Conservation (phyloP, 2,888 invertebrate species). For the Pharmacophagus antenor region DNA sequence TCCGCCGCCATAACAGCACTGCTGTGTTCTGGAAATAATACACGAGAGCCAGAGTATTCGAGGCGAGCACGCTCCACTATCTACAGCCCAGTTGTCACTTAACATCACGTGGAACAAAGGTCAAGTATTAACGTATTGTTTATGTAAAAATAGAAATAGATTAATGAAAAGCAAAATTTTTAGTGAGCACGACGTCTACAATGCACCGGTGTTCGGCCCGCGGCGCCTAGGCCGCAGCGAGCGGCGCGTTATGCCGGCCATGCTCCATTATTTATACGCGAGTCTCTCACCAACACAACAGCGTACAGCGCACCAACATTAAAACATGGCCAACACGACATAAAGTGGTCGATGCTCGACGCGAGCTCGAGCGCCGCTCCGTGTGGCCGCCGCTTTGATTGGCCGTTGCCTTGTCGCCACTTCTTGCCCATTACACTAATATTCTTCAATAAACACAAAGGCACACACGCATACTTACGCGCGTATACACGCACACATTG, state of each 20-base stretch:
- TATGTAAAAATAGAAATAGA: too few relatives aligned
- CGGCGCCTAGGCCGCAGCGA: constrained; percentile 77
- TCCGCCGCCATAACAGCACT: too few relatives aligned
- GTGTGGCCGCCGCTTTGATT: constrained; percentile 36
- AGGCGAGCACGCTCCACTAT: too few relatives aligned
- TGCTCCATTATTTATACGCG: constrained; percentile 76
- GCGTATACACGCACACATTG: too few relatives aligned
- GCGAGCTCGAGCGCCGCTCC: constrained; percentile 34
- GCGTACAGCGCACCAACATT: constrained; percentile 39
- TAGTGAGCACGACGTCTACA: constrained; percentile 42
- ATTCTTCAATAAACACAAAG: constrained; percentile 23
- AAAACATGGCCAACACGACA: constrained; percentile 39
- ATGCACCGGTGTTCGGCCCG: constrained; percentile 36
- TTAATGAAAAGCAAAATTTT: too few relatives aligned
- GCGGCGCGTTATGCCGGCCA: constrained; percentile 68
- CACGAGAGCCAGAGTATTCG: too few relatives aligned
- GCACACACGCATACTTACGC: background rate
- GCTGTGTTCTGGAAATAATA: too few relatives aligned
- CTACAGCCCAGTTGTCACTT: too few relatives aligned
- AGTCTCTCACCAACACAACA: constrained; percentile 38
- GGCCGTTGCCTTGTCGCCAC: constrained; percentile 22
- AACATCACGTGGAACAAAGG: too few relatives aligned
- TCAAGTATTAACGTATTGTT: too few relatives aligned
- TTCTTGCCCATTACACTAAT: constrained; percentile 25
- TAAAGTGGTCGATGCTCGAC: constrained; percentile 34